Conservation (phyloP, 1,140 invertebrate genomes). For the Popillia japonica region DNA sequence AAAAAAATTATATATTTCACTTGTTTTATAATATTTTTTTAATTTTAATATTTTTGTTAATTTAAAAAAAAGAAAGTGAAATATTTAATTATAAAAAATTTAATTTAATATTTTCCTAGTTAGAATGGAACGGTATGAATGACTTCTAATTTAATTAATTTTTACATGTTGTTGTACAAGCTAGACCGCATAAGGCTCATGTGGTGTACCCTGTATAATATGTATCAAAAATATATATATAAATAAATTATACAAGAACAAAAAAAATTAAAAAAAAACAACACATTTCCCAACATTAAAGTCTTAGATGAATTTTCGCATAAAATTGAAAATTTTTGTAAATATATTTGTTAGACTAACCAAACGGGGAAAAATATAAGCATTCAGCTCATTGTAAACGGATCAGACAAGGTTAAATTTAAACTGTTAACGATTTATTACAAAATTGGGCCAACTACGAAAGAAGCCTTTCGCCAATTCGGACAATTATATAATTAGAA, state of each 20-base stretch:
- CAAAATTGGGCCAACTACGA: background rate
- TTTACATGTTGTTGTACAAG: slow-evolving; percentile 40
- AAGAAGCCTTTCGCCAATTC: background rate
- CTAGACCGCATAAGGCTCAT: slow-evolving; percentile 46
- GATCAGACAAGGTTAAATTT: slow-evolving; percentile 6
- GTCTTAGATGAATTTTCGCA: slow-evolving; percentile 10
- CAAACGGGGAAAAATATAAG: background rate
- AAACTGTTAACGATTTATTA: slow-evolving; percentile 12
- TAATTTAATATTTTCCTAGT: slow-evolving; percentile 9
- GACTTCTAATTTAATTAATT: slow-evolving; percentile 8
- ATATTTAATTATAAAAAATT: slow-evolving; percentile 3
- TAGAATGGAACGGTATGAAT: slow-evolving; percentile 35
- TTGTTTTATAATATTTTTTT: background rate
- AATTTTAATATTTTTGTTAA: background rate
- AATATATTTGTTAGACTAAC: slow-evolving; percentile 33
- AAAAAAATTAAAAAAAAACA: background rate
- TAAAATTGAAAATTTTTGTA: slow-evolving; percentile 34
- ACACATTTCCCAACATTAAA: slow-evolving; percentile 17
- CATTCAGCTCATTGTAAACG: slow-evolving; percentile 26
- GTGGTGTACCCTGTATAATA: slow-evolving; percentile 20
- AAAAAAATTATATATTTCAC: slow-evolving; percentile 4
- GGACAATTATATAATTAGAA: background rate
- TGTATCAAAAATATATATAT: background rate
- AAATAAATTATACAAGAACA: slow-evolving; percentile 16
- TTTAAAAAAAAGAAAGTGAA: background rate